These are phyloP conservation scores for Rhopilema esculentum DNA, from an alignment of 30 jellyfish, hydroid and myxozoan species.

Conservation along the genomic window DNA sequence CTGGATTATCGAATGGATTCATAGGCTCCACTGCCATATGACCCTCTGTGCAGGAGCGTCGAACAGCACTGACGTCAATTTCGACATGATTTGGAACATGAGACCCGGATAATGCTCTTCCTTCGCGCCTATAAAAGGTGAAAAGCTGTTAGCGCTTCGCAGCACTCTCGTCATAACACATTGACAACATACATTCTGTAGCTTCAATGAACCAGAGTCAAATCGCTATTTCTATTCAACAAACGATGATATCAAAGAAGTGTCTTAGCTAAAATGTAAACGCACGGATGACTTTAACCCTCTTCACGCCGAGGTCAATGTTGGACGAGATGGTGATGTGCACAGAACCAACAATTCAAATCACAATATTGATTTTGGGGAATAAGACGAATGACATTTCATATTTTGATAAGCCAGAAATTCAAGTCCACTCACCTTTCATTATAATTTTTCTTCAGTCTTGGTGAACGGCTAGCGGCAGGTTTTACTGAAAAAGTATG, in stretches of 20 bases:
- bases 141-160: too few relatives aligned
- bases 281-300: too few relatives aligned
- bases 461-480: constrained; percentile 60
- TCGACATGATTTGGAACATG: not conserved
- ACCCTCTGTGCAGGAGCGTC: constrained; percentile 75
- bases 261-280: too few relatives aligned
- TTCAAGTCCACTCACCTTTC: constrained; percentile 15
- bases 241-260: too few relatives aligned
- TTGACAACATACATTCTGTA: too few relatives aligned
- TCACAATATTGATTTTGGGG: not conserved
- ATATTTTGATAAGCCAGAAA: not conserved
- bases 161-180: too few relatives aligned
- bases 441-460: constrained; percentile 6
- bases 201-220: too few relatives aligned
- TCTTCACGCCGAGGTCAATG: too few relatives aligned
- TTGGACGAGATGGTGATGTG: too few relatives aligned
- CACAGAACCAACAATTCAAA: too few relatives aligned
- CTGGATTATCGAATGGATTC: constrained; percentile 71
- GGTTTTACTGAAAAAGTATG: constrained; percentile 35
- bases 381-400: not conserved
- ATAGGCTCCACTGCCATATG: constrained; percentile 31
- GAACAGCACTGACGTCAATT: constrained; percentile 11
- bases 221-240: too few relatives aligned
- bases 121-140: constrained; percentile 23
- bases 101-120: constrained; percentile 66